These are phyloP conservation scores for Montipora sp. DNA, from an alignment of 64 coral and sea anemone species.

Conservation along the genomic window DNA sequence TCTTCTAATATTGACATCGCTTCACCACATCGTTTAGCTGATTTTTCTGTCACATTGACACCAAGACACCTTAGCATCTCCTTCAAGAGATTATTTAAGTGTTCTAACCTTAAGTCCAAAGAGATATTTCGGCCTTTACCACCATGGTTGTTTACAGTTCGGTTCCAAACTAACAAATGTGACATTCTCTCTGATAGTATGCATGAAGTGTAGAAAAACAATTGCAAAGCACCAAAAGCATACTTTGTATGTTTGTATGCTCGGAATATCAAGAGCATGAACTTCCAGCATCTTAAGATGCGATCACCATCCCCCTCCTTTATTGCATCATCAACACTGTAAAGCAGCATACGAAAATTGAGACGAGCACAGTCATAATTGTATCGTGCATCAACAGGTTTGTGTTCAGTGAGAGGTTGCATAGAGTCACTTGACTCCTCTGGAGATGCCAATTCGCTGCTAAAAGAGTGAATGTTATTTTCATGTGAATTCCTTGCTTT, in stretches of 20 bases:
- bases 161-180: conserved; percentile 15
- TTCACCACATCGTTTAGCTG: background rate
- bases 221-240: conserved; percentile 32
- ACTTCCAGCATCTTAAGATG: conserved; percentile 41
- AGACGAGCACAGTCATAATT: conserved; percentile 57
- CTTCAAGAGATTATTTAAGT: conserved; percentile 56
- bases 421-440: background rate
- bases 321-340: conserved; percentile 36
- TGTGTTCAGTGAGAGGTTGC: background rate
- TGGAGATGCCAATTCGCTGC: background rate
- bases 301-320: background rate
- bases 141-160: conserved; percentile 44
- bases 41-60: conserved; percentile 14
- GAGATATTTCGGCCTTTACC: conserved; percentile 53
- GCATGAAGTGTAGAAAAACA: background rate
- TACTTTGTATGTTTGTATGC: conserved; percentile 27
- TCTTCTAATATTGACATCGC: background rate
- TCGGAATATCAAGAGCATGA: conserved; percentile 27
- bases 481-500: conserved; percentile 56
- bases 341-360: conserved; percentile 28
- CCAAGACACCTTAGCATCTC: conserved; percentile 58
- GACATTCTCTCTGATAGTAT: background rate
- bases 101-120: conserved; percentile 50
- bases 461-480: conserved; percentile 6
- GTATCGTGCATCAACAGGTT: conserved; percentile 2